Evolutionary conservation across 2,797 vertebrate genomes (phyloP).

Genomic region (Neosilurus hyrtlii): DNA sequence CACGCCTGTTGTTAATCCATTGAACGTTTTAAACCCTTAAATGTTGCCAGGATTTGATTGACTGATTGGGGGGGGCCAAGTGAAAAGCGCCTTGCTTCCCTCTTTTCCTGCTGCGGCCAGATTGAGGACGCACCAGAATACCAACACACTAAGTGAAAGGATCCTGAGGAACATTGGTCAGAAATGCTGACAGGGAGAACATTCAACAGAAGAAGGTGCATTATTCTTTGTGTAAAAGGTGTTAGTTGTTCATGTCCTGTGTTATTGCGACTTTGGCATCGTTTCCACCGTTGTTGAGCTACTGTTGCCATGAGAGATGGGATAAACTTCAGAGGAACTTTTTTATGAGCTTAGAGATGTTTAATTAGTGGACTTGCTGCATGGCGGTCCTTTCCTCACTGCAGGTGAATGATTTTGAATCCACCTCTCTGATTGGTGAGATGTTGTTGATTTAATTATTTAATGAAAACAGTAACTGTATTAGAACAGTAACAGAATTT

Average conservation of each 20-base stretch:
- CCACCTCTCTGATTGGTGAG: neutral
- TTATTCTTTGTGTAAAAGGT: slow-evolving; percentile 54
- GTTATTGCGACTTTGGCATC: slow-evolving; percentile 47
- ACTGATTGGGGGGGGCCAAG: neutral
- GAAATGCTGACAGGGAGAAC: slow-evolving; percentile 43
- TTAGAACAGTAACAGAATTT: too few species aligned
- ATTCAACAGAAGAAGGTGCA: slow-evolving; percentile 40
- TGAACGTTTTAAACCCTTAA: slow-evolving; percentile 37
- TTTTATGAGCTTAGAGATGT: slow-evolving; percentile 33
- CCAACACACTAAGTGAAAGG: slow-evolving; percentile 54
- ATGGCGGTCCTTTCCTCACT: neutral
- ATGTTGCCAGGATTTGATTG: slow-evolving; percentile 48
- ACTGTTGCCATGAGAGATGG: slow-evolving; percentile 49
- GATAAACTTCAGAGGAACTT: slow-evolving; percentile 50
- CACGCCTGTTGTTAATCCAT: slow-evolving; percentile 45
- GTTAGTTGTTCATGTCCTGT: slow-evolving; percentile 42
- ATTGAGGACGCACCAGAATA: slow-evolving; percentile 53
- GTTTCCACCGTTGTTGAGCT: slow-evolving; percentile 28
- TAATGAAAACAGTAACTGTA: too few species aligned
- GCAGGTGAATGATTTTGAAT: neutral
- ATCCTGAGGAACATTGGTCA: slow-evolving; percentile 47
- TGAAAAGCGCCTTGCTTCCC: slow-evolving; percentile 19
- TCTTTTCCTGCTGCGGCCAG: slow-evolving; percentile 18
- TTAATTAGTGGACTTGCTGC: neutral
- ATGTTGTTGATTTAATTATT: neutral